Evolutionary conservation across 2,113 vertebrate species (phyloP).

Genomic region (Martes martes): DNA sequence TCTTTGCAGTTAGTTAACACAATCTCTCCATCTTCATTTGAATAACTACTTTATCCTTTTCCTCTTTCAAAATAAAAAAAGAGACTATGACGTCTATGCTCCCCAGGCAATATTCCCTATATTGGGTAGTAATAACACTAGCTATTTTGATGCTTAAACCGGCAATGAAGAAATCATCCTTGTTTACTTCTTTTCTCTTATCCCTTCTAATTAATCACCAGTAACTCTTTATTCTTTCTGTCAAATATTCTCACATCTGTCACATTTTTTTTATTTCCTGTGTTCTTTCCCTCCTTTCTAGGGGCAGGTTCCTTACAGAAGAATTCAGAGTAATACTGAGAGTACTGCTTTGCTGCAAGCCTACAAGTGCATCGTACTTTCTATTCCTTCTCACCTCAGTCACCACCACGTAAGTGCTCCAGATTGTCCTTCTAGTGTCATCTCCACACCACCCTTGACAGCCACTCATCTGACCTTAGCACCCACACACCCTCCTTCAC

Average conservation of each 20-base stretch:
- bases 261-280: not conserved
- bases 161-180: not conserved
- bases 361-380: not conserved
- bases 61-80: not conserved
- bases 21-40: not conserved
- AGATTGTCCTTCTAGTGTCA: not conserved
- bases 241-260: not conserved
- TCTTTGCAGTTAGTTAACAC: not conserved
- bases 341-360: not conserved
- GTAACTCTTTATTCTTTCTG: not conserved
- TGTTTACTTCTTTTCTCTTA: not conserved
- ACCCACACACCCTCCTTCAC: not conserved
- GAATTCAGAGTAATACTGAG: not conserved
- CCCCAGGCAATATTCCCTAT: not conserved
- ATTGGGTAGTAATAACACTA: not conserved
- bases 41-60: not conserved
- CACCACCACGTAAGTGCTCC: not conserved
- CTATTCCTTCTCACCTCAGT: not conserved
- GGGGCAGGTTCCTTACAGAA: not conserved
- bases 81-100: not conserved
- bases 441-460: not conserved
- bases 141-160: not conserved
- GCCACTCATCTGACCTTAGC: not conserved
- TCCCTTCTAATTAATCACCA: not conserved
- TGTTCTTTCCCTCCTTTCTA: not conserved